phyloP scores from a whole-genome alignment of 1,140 invertebrate species.

The Piezodorus guildinii region DNA sequence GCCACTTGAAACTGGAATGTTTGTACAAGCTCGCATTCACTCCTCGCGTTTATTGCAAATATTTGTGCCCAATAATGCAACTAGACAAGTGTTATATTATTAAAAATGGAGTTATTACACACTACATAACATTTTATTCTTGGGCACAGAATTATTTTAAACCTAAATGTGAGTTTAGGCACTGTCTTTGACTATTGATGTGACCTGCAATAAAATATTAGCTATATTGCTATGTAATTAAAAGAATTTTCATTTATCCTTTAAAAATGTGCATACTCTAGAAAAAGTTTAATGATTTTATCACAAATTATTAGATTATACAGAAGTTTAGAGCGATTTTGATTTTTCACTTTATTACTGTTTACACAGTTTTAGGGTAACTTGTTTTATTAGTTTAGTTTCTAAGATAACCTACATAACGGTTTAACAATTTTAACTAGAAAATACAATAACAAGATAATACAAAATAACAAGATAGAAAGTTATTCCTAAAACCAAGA shows the following conservation, averaged over 20 bases:
- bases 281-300: background rate
- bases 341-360: too few relatives aligned
- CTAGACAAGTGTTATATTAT: conserved; percentile 4
- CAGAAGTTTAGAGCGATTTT: too few relatives aligned
- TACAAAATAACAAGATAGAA: conserved; percentile 17
- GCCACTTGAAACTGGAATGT: too few relatives aligned
- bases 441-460: conserved; percentile 9
- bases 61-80: conserved; percentile 9
- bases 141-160: conserved; percentile 2
- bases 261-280: background rate
- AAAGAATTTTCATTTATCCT: conserved; percentile 1
- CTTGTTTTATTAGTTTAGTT: background rate
- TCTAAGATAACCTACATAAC: conserved; percentile 8
- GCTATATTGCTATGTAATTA: conserved; percentile 10
- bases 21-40: background rate
- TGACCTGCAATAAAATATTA: conserved; percentile 11
- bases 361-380: background rate
- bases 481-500: conserved; percentile 29
- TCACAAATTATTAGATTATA: conserved; percentile 1
- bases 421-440: conserved; percentile 8
- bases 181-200: conserved; percentile 11
- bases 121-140: conserved; percentile 15
- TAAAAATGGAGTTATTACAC: conserved; percentile 11
- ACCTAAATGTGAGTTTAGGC: conserved; percentile 11
- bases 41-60: background rate